A percentile compares a stretch with the other conserved stretches of the same genome.
Conservation (phyloP, 2,888 invertebrate species). For the Agrilus biguttatus region DNA sequence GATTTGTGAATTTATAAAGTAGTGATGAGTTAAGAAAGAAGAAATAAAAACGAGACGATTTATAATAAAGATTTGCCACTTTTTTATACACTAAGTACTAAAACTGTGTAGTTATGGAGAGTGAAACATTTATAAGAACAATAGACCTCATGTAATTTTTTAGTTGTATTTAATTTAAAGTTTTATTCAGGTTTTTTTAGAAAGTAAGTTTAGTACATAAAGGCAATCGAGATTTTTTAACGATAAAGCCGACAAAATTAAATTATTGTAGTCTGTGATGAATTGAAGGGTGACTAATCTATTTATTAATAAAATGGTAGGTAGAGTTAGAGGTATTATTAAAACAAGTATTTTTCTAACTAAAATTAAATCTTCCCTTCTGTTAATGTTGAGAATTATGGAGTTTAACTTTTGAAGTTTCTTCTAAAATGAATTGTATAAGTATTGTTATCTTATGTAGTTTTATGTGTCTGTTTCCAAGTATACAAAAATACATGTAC, state of each 20-base stretch:
- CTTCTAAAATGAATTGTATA: slow-evolving; percentile 19
- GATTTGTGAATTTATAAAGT: no score
- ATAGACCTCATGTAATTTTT: background rate
- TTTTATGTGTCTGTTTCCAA: slow-evolving; percentile 18
- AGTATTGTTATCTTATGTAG: slow-evolving; percentile 25
- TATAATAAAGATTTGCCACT: background rate
- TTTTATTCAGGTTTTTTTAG: slow-evolving; percentile 10
- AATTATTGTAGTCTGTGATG: slow-evolving; percentile 33
- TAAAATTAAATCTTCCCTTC: slow-evolving; percentile 23
- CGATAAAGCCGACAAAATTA: slow-evolving; percentile 18
- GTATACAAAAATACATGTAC: slow-evolving; percentile 24
- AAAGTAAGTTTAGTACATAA: slow-evolving; percentile 9
- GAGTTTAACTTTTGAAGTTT: slow-evolving; percentile 24
- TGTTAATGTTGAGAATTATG: slow-evolving; percentile 24
- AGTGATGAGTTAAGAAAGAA: no score
- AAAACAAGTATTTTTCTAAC: slow-evolving; percentile 29
- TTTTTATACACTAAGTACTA: background rate
- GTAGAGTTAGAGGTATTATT: slow-evolving; percentile 25
- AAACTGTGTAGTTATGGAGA: background rate
- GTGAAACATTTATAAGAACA: no score
- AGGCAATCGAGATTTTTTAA: slow-evolving; percentile 9
- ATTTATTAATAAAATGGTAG: slow-evolving; percentile 28
- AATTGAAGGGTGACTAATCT: slow-evolving; percentile 32
- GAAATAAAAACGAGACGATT: no score
- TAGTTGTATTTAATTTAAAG: slow-evolving; percentile 7